Conservation (phyloP, 2,113 vertebrate genomes). For the Sinocyclocheilus rhinocerous region DNA sequence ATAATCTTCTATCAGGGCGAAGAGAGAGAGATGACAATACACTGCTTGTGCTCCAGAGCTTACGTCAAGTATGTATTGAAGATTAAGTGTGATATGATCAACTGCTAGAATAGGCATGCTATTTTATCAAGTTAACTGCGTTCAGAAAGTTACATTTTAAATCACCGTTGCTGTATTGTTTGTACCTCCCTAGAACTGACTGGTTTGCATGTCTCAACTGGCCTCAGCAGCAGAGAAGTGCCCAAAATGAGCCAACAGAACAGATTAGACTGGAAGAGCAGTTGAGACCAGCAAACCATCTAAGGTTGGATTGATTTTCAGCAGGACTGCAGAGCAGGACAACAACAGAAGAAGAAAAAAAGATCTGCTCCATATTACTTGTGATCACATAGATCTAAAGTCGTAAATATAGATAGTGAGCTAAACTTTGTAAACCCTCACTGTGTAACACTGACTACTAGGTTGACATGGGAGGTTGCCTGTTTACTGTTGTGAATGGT, state of each 20-base stretch:
- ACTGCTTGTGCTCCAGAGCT: conserved; percentile 86
- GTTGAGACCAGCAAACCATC: too few relatives aligned
- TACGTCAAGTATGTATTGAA: conserved; percentile 80
- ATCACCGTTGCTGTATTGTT: too few relatives aligned
- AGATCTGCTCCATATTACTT: not conserved
- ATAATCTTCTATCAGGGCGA: conserved; percentile 74
- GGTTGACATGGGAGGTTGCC: not conserved
- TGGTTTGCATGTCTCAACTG: too few relatives aligned
- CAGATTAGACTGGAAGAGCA: not conserved
- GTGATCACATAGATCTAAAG: not conserved
- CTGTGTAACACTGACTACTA: not conserved
- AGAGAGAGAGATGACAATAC: conserved; percentile 63
- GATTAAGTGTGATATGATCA: not conserved
- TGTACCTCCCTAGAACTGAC: too few relatives aligned
- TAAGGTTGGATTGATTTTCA: too few relatives aligned
- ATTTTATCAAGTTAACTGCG: not conserved
- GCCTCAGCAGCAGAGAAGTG: not conserved
- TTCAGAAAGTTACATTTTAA: not conserved
- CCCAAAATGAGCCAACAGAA: not conserved
- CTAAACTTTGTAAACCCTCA: too few relatives aligned
- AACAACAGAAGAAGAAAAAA: not conserved
- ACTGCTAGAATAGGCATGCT: not conserved
- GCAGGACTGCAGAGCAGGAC: too few relatives aligned
- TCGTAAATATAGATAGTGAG: too few relatives aligned
- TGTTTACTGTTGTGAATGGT: not conserved